These are phyloP conservation scores for Eupelmus urozonus DNA, from an alignment of 2,888 invertebrate genomes.

Conservation along the genomic window DNA sequence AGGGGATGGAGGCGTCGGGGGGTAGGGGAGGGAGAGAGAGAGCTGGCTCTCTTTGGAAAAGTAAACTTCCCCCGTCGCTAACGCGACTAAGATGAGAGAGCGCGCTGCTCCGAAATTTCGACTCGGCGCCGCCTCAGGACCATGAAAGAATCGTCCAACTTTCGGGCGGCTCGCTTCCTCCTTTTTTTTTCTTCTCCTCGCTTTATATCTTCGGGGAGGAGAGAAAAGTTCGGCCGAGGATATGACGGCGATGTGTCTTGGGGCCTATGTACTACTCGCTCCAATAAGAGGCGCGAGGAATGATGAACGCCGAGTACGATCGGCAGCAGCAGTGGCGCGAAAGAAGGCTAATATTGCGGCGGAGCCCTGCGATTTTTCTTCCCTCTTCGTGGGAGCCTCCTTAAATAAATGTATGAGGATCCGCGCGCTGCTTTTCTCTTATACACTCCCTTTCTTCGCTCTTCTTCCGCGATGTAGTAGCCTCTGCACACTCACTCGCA, in stretches of 20 bases:
- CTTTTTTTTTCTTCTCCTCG: background rate
- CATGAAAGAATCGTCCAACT: conserved; percentile 69
- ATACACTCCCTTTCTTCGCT: no score
- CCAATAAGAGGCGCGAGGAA: conserved; percentile 17
- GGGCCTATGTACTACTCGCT: conserved; percentile 28
- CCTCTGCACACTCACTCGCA: no score
- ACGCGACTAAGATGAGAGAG: conserved; percentile 68
- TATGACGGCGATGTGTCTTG: conserved; percentile 36
- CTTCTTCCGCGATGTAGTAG: background rate
- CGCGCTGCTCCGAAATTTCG: conserved; percentile 62
- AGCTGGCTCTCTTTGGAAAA: conserved; percentile 48
- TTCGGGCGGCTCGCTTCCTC: conserved; percentile 35
- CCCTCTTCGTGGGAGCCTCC: background rate
- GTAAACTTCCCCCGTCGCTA: conserved; percentile 63
- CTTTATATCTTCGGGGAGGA: background rate
- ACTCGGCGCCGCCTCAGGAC: conserved; percentile 61
- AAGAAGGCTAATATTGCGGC: background rate
- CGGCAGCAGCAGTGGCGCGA: background rate
- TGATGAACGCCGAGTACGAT: conserved; percentile 38
- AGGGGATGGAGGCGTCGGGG: conserved; percentile 1
- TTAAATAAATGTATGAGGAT: background rate
- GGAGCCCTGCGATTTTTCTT: conserved; percentile 5
- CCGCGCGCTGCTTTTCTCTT: background rate
- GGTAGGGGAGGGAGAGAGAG: background rate
- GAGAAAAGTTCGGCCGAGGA: conserved; percentile 12